Percentiles rank a stretch among this genome's conserved stretches.
Conservation (phyloP, 1,140 invertebrate species). For the Dinoponera quadriceps region DNA sequence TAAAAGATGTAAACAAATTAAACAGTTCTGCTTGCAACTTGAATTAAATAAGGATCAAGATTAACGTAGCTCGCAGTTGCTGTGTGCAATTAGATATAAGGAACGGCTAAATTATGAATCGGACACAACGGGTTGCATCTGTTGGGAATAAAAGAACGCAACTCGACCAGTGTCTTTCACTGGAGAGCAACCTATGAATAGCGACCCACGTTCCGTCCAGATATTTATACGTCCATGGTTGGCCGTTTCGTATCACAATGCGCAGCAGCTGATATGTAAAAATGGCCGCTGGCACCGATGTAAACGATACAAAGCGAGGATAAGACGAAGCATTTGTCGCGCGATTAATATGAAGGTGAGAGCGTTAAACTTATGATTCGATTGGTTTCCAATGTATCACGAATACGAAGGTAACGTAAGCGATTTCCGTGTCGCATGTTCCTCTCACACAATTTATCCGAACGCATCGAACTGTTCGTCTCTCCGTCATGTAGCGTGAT, state of each 20-base stretch:
- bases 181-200: too few relatives aligned
- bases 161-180: too few relatives aligned
- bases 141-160: too few relatives aligned
- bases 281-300: constrained; percentile 13
- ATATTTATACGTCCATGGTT: too few relatives aligned
- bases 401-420: not conserved
- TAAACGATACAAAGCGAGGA: constrained; percentile 18
- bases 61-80: too few relatives aligned
- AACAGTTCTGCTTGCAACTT: too few relatives aligned
- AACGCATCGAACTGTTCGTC: not conserved
- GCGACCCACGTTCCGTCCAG: too few relatives aligned
- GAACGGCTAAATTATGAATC: too few relatives aligned
- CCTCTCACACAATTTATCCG: not conserved
- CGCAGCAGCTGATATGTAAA: constrained; percentile 48
- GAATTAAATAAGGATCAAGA: too few relatives aligned
- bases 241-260: not conserved
- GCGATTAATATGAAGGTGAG: constrained; percentile 13
- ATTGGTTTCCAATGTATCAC: not conserved
- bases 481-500: not conserved
- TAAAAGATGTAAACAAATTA: too few relatives aligned
- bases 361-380: not conserved
- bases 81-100: too few relatives aligned
- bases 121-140: too few relatives aligned
- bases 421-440: not conserved
- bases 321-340: not conserved